Evolutionary conservation across 2,888 invertebrate species (phyloP).

Genomic region (Melangyna quadrimaculata): DNA sequence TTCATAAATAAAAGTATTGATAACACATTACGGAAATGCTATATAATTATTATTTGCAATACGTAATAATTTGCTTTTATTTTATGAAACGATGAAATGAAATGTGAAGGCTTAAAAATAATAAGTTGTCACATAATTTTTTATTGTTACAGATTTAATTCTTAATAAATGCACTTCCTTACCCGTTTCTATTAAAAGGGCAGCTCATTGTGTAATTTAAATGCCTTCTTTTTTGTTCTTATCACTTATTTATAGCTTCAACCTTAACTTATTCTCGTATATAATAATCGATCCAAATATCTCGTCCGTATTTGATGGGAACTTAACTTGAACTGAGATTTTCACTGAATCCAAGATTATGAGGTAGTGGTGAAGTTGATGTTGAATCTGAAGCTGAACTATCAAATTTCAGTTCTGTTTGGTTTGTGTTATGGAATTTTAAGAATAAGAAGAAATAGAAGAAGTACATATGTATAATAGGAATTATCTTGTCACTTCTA

Average conservation of each 20-base stretch:
- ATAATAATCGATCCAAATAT: conserved; percentile 24
- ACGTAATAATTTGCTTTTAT: neutral
- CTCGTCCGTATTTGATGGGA: conserved; percentile 59
- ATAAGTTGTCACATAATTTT: neutral
- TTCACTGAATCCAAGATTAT: neutral
- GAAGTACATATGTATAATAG: too few relatives aligned
- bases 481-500: neutral
- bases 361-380: conserved; percentile 5
- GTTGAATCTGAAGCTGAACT: neutral
- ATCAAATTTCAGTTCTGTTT: conserved; percentile 61
- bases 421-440: conserved; percentile 45
- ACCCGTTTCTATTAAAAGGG: conserved; percentile 52
- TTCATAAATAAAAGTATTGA: neutral
- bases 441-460: conserved; percentile 12
- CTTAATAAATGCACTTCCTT: neutral
- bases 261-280: neutral
- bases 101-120: too few relatives aligned
- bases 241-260: neutral
- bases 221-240: conserved; percentile 78
- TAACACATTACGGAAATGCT: neutral
- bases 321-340: conserved; percentile 47
- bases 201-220: conserved; percentile 78
- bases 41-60: neutral
- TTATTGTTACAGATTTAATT: neutral
- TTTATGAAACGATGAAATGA: neutral